Percentiles rank a stretch among this genome's conserved stretches.
phyloP scores from a whole-genome alignment of 2,113 vertebrate genomes.

The Gymnorhina tibicen region DNA sequence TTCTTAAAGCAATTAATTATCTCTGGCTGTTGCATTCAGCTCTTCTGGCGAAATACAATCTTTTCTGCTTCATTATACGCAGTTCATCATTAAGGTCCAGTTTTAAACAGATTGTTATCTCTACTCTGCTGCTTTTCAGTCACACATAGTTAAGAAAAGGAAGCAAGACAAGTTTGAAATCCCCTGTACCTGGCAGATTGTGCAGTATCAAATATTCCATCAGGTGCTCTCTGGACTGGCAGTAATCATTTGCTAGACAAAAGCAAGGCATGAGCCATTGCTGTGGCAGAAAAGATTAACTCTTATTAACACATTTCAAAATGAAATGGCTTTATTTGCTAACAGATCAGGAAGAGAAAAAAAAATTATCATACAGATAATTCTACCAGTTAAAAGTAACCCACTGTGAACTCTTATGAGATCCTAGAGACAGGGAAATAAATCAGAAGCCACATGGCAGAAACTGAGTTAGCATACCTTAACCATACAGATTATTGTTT shows the following conservation, averaged over 20 bases:
- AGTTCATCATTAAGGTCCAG: not conserved
- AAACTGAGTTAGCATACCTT: not conserved
- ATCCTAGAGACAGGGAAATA: not conserved
- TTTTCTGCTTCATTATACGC: not conserved
- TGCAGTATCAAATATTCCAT: not conserved
- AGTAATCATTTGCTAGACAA: not conserved
- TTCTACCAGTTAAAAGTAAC: not conserved
- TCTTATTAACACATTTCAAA: not conserved
- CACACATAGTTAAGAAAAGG: not conserved
- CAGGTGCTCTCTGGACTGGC: not conserved
- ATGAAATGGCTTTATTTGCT: not conserved
- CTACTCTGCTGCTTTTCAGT: not conserved
- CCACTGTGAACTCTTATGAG: not conserved
- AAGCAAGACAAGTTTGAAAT: not conserved
- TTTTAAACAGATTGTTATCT: constrained; percentile 37
- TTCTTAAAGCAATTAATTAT: not conserved
- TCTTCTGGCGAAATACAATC: not conserved
- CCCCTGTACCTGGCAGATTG: not conserved
- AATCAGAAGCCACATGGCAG: not conserved
- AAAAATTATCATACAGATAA: not conserved
- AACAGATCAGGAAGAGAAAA: not conserved
- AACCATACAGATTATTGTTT: not conserved
- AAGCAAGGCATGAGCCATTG: not conserved
- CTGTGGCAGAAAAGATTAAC: not conserved
- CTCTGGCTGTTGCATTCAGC: not conserved